These are phyloP conservation scores for Pollenia angustigena DNA, from an alignment of 2,888 invertebrate genomes.

Conservation along the genomic window DNA sequence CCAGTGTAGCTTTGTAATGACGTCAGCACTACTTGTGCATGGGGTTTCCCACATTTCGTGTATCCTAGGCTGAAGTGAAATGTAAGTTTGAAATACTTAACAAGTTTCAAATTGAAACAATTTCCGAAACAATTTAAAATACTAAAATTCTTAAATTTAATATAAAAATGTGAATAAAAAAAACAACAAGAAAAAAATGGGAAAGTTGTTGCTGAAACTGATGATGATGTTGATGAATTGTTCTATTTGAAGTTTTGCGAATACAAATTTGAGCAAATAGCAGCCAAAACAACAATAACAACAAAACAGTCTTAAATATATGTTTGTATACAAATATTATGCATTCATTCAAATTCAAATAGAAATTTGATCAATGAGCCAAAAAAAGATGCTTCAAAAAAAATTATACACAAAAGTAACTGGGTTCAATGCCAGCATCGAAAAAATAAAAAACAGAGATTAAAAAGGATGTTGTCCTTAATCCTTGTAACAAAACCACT, in stretches of 20 bases:
- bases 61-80: too few relatives aligned
- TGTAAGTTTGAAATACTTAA: too few relatives aligned
- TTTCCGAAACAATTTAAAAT: background rate
- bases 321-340: constrained; percentile 1
- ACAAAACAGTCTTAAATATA: background rate
- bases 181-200: background rate
- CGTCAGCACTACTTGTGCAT: too few relatives aligned
- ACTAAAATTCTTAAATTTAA: constrained; percentile 7
- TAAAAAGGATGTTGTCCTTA: constrained; percentile 5
- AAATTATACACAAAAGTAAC: too few relatives aligned
- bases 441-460: background rate
- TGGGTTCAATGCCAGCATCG: too few relatives aligned
- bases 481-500: background rate
- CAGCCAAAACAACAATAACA: background rate
- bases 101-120: too few relatives aligned
- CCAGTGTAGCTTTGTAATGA: too few relatives aligned
- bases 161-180: background rate
- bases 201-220: background rate
- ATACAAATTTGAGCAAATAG: constrained; percentile 14
- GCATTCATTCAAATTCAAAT: background rate
- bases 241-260: background rate
- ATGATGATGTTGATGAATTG: constrained; percentile 18
- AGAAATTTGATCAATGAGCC: constrained; percentile 30
- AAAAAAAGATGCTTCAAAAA: background rate
- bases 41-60: too few relatives aligned